Evolutionary conservation across 2,888 invertebrate species (phyloP), one percentile per base, ranked within the genome.

Genomic region (Acronicta leporina): DNA sequence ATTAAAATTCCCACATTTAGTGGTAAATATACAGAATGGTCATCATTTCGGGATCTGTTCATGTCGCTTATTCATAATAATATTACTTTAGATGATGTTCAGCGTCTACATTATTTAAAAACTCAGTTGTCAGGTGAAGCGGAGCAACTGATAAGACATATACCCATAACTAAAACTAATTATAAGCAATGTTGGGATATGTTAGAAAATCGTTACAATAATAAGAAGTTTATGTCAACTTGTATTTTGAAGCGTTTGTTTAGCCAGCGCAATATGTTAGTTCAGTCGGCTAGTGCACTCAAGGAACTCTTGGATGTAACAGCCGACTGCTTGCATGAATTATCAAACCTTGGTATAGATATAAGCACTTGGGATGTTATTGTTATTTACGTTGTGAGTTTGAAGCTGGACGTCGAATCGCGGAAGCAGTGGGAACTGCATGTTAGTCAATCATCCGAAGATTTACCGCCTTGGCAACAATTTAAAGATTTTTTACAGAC

Each of bases 1-100:
- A 50, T 49, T 15, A 25, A 8, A 27, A 41, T 50, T 15, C 50
- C 50, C 1, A 42, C 30, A 5, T 50, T 50, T 25, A 50, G 50
- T 47, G 45, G 45, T 0, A 45, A 30, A 9, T 27, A 27, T 6
- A 7, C 8, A 27, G 27, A 27, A 7, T 27, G 27, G 27, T 27
- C 27, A 5, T 27, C 27, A 8, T 27, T 27, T 27, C 5, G 27
- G 8, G 27, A 27, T 27, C 8, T 27, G 6, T 27, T 27, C 8
- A 27, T 27, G 27, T 27, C 27, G 7, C 8, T 27, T 7, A 27
- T 27, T 27, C 27, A 27, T 27, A 27, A 27, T 27, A 27, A 27
- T 27, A 5, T 5, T 7, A 27, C 27, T 27, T 27, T 27, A 27
- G 27, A 27, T 27, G 27, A 27, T 6, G 27, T 27, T 5, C 27